phyloP scores from a whole-genome alignment of 1,140 invertebrate species.

The Eurosta solidaginis region DNA sequence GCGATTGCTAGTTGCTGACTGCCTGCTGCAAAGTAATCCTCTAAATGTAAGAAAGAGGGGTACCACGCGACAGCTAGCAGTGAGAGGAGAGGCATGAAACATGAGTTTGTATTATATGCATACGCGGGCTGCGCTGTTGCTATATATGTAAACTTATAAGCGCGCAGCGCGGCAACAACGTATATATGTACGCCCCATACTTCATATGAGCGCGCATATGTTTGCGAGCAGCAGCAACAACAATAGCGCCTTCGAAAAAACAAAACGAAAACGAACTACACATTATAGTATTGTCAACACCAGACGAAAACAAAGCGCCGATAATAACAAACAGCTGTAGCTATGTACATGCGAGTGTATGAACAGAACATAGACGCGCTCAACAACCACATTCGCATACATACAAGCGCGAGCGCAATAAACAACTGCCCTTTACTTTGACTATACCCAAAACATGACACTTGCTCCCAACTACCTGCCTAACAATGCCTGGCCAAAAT shows the following conservation, averaged over 20 bases:
- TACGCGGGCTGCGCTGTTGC: not conserved
- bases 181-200: too few relatives aligned
- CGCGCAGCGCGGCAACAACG: too few relatives aligned
- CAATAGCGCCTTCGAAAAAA: not conserved
- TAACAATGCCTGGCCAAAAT: not conserved
- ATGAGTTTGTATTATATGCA: too few relatives aligned
- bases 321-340: not conserved
- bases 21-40: not conserved
- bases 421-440: too few relatives aligned
- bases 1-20: conserved; percentile 1
- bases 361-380: not conserved
- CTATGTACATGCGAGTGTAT: too few relatives aligned
- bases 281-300: not conserved
- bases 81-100: not conserved
- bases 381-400: not conserved
- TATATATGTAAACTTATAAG: too few relatives aligned
- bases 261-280: conserved; percentile 12
- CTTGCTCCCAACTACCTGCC: not conserved
- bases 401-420: not conserved
- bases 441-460: not conserved
- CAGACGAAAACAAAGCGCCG: not conserved
- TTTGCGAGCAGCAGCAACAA: not conserved
- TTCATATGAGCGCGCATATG: not conserved
- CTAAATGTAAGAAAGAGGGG: not conserved
- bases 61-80: not conserved